Conservation (phyloP, 2,797 vertebrate genomes). For the Gadopsis marmoratus region DNA sequence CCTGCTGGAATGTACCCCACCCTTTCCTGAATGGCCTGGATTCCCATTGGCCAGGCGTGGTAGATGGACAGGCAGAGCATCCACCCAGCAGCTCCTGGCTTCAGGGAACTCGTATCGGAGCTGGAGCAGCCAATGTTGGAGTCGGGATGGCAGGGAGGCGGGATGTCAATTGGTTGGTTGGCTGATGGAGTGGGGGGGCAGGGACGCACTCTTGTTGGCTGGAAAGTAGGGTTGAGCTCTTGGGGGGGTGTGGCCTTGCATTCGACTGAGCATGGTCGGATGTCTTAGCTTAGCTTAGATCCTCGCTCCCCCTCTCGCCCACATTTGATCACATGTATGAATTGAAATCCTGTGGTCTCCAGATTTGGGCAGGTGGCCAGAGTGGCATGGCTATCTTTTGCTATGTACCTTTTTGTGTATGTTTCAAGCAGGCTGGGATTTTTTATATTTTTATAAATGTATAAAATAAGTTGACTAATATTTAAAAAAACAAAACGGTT, state of each 20-base stretch:
- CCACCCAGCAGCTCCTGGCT: conserved; percentile 64
- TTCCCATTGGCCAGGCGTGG: conserved; percentile 71
- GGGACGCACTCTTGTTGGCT: conserved; percentile 69
- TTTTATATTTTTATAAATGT: background rate
- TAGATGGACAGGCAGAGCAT: conserved; percentile 56
- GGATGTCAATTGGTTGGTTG: conserved; percentile 74
- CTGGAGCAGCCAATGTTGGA: conserved; percentile 74
- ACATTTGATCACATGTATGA: conserved; percentile 64
- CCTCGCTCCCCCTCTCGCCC: conserved; percentile 57
- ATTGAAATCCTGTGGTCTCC: conserved; percentile 49
- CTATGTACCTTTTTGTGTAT: background rate
- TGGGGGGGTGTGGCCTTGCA: conserved; percentile 66
- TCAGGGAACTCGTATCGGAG: conserved; percentile 65
- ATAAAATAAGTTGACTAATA: background rate
- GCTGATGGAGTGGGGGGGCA: conserved; percentile 61
- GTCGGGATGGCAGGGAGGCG: conserved; percentile 67
- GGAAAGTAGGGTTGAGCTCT: conserved; percentile 78
- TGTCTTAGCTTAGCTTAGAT: conserved; percentile 65
- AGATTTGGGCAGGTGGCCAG: conserved; percentile 44
- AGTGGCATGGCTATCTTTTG: background rate
- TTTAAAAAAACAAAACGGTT: background rate
- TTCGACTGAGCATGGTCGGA: conserved; percentile 72
- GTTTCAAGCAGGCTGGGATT: background rate
- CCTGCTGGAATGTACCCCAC: conserved; percentile 84
- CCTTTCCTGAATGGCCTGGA: conserved; percentile 83